Percentiles rank a stretch among this genome's conserved stretches.
These are phyloP conservation scores for Bovichtus variegatus DNA, from an alignment of 2,797 vertebrate genomes.

Conservation along the genomic window DNA sequence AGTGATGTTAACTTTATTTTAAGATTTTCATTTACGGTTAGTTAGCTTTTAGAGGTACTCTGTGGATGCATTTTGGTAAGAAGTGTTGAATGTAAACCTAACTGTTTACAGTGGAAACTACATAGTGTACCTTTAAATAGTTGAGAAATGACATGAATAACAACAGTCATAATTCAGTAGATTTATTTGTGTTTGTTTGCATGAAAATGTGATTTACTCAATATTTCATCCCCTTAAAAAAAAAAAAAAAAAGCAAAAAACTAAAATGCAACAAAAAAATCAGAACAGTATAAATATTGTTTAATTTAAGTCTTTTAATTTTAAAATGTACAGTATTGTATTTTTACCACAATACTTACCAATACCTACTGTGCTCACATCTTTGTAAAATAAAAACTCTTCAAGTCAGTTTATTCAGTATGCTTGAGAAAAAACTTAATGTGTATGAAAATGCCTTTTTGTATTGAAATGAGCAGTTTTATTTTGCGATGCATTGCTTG, in stretches of 20 bases:
- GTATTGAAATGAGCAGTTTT: constrained; percentile 23
- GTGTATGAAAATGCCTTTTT: constrained; percentile 46
- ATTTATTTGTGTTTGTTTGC: constrained; percentile 25
- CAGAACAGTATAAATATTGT: constrained; percentile 16
- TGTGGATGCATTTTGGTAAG: constrained; percentile 36
- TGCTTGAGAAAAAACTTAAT: constrained; percentile 56
- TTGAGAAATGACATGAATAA: background rate
- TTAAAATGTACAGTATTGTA: constrained; percentile 47
- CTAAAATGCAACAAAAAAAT: constrained; percentile 36
- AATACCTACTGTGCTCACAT: constrained; percentile 55
- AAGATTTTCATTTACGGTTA: constrained; percentile 5
- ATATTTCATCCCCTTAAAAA: constrained; percentile 12
- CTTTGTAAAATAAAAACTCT: constrained; percentile 55
- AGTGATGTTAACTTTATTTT: constrained; percentile 9
- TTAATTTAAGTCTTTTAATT: constrained; percentile 31
- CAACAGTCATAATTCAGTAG: background rate
- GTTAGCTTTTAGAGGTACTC: constrained; percentile 60
- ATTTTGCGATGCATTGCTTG: constrained; percentile 45
- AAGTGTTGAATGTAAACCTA: constrained; percentile 48
- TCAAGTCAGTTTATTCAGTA: constrained; percentile 51
- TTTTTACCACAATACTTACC: constrained; percentile 51
- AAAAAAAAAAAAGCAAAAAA: constrained; percentile 36
- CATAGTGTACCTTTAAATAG: constrained; percentile 42
- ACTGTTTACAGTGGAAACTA: constrained; percentile 36
- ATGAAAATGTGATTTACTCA: constrained; percentile 37